Evolutionary conservation across 2,797 vertebrate species (phyloP).

Genomic region (Pseudotriccus pelzelni): DNA sequence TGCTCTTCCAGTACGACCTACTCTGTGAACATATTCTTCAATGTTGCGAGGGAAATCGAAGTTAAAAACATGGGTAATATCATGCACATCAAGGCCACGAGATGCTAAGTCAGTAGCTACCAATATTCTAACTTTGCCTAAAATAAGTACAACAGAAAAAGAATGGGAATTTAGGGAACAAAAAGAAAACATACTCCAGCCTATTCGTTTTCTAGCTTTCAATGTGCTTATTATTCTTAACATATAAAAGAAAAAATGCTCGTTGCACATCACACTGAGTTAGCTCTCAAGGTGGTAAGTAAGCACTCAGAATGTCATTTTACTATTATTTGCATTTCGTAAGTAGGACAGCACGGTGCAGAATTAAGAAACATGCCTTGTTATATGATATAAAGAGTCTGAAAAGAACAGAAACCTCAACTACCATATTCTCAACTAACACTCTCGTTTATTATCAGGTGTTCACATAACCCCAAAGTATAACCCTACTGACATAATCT

Average conservation of each 20-base stretch:
- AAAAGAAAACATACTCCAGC: neutral
- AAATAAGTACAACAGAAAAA: neutral
- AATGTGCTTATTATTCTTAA: neutral
- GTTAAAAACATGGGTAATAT: conserved; percentile 94
- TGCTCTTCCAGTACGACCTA: conserved; percentile 94
- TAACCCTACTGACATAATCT: neutral
- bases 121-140: conserved; percentile 91
- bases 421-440: neutral
- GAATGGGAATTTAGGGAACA: neutral
- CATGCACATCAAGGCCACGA: conserved; percentile 90
- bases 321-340: neutral
- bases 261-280: neutral
- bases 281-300: neutral
- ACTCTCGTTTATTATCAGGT: neutral
- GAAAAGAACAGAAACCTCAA: neutral
- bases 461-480: neutral
- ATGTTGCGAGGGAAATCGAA: conserved; percentile 95
- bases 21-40: conserved; percentile 95
- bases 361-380: neutral
- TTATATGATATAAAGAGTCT: neutral
- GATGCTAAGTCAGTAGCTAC: conserved; percentile 95
- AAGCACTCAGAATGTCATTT: neutral
- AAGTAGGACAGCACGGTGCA: neutral
- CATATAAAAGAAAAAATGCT: neutral
- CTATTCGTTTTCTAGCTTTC: neutral